phyloP scores from a whole-genome alignment of 2,797 vertebrate genomes.

The Tolypeutes matacus region DNA sequence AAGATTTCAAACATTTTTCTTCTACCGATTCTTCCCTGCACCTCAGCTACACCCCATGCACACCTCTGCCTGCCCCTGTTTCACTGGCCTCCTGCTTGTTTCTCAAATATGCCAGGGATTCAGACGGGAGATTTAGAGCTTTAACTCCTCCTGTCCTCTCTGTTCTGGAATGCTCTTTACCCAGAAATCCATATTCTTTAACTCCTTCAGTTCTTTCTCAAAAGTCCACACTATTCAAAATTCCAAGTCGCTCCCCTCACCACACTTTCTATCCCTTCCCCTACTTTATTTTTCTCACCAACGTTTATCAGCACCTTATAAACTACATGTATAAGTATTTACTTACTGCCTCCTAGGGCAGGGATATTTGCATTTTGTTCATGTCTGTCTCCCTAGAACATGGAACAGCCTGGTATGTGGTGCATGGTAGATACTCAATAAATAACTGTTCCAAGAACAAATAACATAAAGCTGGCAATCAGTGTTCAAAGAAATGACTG shows the following conservation, averaged over 20 bases:
- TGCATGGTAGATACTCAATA: accelerated
- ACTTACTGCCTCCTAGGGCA: neutral
- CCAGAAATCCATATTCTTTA: too few relatives aligned
- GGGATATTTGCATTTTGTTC: too few relatives aligned
- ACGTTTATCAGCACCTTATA: neutral
- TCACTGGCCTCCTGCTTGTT: neutral
- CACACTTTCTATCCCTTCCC: neutral
- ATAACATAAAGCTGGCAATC: neutral
- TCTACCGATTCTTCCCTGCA: accelerated
- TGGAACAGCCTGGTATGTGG: neutral
- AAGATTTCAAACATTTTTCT: neutral
- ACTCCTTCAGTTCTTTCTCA: neutral
- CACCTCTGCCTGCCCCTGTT: too few relatives aligned
- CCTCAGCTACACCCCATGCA: too few relatives aligned
- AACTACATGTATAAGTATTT: accelerated
- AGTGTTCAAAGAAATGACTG: neutral
- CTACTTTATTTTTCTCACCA: neutral
- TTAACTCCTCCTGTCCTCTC: neutral
- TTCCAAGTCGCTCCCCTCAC: neutral
- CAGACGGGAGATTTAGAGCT: neutral
- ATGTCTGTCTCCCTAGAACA: neutral
- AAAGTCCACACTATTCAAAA: too few relatives aligned
- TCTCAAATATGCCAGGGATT: too few relatives aligned
- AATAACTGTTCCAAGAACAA: too few relatives aligned
- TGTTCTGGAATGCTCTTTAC: neutral